These are phyloP conservation scores for Halcyon malimbica DNA, from an alignment of 2,113 vertebrate genomes.

Conservation along the genomic window DNA sequence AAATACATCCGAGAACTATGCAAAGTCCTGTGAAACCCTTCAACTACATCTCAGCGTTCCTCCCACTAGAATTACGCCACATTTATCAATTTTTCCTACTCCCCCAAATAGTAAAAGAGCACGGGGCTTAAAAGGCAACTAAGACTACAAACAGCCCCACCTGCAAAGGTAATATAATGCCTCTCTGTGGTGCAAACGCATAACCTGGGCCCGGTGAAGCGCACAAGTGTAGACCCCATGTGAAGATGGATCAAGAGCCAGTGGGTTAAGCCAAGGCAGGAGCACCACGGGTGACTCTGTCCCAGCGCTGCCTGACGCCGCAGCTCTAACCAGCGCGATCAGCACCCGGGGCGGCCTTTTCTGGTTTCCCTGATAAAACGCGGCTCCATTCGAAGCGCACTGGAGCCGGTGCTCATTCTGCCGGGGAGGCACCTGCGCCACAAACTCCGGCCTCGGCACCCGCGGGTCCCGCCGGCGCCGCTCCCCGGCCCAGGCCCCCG, in stretches of 20 bases:
- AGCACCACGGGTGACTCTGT: too few species aligned
- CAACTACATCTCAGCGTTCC: neutral
- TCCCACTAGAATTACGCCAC: too few species aligned
- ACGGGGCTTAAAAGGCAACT: accelerated
- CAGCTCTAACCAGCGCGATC: accelerated
- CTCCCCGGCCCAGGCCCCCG: neutral
- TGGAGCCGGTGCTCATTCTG: neutral
- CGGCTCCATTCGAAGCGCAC: accelerated
- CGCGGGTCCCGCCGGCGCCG: neutral
- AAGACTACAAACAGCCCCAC: neutral
- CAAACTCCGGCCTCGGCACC: too few species aligned
- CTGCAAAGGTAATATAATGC: accelerated
- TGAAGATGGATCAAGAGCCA: too few species aligned
- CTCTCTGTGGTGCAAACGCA: accelerated
- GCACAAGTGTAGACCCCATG: accelerated
- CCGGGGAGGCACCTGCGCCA: neutral
- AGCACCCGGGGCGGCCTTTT: too few species aligned
- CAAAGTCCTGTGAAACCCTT: neutral
- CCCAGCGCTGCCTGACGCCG: accelerated
- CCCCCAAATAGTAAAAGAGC: accelerated
- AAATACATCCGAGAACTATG: accelerated
- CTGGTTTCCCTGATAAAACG: accelerated
- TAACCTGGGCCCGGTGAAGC: accelerated
- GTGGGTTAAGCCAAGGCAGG: accelerated
- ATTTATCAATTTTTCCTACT: too few species aligned